Conservation (phyloP, 1,140 invertebrate genomes). For the Heliconius melpomene region DNA sequence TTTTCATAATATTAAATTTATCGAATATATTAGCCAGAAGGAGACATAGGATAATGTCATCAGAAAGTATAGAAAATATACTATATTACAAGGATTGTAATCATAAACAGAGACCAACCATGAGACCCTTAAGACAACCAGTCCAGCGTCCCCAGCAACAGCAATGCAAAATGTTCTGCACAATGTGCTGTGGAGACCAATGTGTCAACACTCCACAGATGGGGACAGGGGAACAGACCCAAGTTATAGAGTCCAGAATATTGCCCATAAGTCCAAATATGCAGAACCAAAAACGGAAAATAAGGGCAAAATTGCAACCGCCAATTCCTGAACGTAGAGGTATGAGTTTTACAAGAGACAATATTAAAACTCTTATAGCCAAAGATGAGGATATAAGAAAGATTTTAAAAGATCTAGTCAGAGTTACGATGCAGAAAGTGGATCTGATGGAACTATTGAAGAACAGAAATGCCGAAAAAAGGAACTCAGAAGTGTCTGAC, state of each 20-base stretch:
- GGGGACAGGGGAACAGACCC: constrained; percentile 11
- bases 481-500: constrained; percentile 19
- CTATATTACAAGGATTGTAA: constrained; percentile 70
- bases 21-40: background rate
- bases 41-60: constrained; percentile 40
- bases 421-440: constrained; percentile 72
- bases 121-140: background rate
- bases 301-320: constrained; percentile 29
- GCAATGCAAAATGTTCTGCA: constrained; percentile 51
- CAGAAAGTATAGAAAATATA: constrained; percentile 70
- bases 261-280: constrained; percentile 27
- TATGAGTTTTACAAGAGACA: constrained; percentile 59
- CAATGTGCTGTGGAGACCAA: constrained; percentile 62
- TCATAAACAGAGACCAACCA: constrained; percentile 45
- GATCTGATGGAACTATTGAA: constrained; percentile 61
- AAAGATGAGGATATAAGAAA: constrained; percentile 72
- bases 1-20: constrained; percentile 4
- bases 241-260: constrained; percentile 25
- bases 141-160: constrained; percentile 36
- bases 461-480: constrained; percentile 34
- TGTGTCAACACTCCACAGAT: constrained; percentile 48
- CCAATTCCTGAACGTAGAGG: constrained; percentile 51
- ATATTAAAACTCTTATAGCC: constrained; percentile 65
- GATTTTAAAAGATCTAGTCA: constrained; percentile 69
- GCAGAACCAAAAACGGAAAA: constrained; percentile 33